Conservation (phyloP, 2,888 invertebrate genomes). For the Mesopsocus fuscifrons region DNA sequence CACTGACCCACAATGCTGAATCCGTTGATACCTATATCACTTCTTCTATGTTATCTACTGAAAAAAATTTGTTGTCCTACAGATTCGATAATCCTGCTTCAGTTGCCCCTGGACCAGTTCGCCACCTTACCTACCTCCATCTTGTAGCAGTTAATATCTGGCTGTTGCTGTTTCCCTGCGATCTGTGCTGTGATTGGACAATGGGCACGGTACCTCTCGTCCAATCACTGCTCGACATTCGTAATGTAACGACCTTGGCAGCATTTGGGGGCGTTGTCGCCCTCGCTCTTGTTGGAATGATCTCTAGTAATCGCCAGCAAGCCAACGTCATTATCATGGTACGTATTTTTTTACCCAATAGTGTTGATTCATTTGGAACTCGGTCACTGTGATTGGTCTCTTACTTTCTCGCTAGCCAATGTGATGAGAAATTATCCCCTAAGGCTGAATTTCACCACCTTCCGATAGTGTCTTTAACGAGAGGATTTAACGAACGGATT, state of each 20-base stretch:
- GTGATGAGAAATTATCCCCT: too few relatives aligned
- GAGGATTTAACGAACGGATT: too few relatives aligned
- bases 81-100: constrained; percentile 97
- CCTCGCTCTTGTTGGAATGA: constrained; percentile 34
- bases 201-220: constrained; percentile 89
- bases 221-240: constrained; percentile 52
- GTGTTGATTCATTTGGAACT: background rate
- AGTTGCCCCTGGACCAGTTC: constrained; percentile 57
- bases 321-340: constrained; percentile 51
- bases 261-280: constrained; percentile 40
- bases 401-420: too few relatives aligned
- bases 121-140: constrained; percentile 87
- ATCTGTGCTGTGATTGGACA: constrained; percentile 95
- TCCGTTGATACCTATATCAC: too few relatives aligned
- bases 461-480: too few relatives aligned
- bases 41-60: too few relatives aligned
- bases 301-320: constrained; percentile 39
- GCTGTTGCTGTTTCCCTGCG: constrained; percentile 73
- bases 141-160: constrained; percentile 78
- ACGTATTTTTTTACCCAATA: constrained; percentile 19
- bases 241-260: constrained; percentile 61
- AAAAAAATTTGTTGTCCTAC: too few relatives aligned
- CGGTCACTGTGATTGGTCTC: background rate
- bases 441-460: too few relatives aligned
- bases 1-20: too few relatives aligned